These are phyloP conservation scores for Lasioglossum baleicum DNA, from an alignment of 1,140 invertebrate genomes.

Conservation along the genomic window DNA sequence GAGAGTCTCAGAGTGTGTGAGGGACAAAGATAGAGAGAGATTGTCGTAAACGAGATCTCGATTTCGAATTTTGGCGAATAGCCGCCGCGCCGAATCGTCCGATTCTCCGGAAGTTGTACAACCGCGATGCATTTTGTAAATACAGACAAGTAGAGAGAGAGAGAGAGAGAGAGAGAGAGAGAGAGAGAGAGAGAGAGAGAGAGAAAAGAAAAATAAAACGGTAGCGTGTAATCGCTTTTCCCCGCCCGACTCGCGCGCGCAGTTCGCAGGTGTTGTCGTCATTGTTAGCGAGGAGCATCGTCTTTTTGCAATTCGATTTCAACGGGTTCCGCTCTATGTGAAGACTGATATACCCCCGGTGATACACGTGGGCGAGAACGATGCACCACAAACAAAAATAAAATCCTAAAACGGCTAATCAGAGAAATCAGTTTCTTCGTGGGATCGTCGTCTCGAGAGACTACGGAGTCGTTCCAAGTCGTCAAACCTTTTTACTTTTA, in stretches of 20 bases:
- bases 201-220: not conserved
- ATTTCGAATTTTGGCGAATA: not conserved
- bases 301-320: slow-evolving; percentile 36
- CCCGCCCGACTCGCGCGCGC: too few relatives aligned
- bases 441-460: not conserved
- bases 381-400: not conserved
- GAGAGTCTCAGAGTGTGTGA: too few relatives aligned
- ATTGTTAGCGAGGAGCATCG: not conserved
- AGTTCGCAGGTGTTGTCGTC: slow-evolving; percentile 1
- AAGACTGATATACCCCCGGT: slow-evolving; percentile 67
- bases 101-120: slow-evolving; percentile 1
- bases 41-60: not conserved
- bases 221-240: slow-evolving; percentile 30
- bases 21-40: too few relatives aligned
- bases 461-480: not conserved
- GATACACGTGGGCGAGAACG: slow-evolving; percentile 32
- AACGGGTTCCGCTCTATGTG: slow-evolving; percentile 49
- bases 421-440: not conserved
- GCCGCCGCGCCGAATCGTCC: slow-evolving; percentile 5
- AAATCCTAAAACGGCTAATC: not conserved
- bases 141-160: slow-evolving; percentile 6
- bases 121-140: slow-evolving; percentile 45
- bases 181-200: too few relatives aligned
- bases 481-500: slow-evolving; percentile 11
- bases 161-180: too few relatives aligned